Evolutionary conservation across 2,797 vertebrate genomes (phyloP).

Genomic region (Siniperca undulata): DNA sequence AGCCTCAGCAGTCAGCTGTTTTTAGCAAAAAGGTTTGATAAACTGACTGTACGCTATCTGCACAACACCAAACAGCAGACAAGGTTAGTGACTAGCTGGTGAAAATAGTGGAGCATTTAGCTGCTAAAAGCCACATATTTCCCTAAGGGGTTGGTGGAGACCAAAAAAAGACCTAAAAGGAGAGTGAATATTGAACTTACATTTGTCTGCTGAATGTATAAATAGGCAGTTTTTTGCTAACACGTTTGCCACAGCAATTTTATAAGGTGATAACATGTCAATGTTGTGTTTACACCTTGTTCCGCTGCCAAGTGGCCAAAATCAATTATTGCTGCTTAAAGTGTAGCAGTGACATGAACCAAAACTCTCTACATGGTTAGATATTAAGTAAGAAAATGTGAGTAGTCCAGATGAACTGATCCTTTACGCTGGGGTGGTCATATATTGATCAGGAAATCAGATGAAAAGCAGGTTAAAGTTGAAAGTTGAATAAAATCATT

Average conservation of each 20-base stretch:
- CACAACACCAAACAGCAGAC: neutral
- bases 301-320: neutral
- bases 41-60: neutral
- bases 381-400: neutral
- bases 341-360: neutral
- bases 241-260: neutral
- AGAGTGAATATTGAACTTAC: neutral
- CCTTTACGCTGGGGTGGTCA: neutral
- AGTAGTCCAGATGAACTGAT: neutral
- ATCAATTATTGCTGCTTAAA: neutral
- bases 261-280: no score
- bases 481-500: neutral
- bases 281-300: neutral
- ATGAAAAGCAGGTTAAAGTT: conserved; percentile 7
- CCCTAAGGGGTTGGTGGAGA: neutral
- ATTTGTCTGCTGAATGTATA: neutral
- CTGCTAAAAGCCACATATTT: neutral
- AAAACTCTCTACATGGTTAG: conserved; percentile 9
- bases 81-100: neutral
- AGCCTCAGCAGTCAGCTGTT: neutral
- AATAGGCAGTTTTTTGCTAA: neutral
- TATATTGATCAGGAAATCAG: neutral
- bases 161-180: conserved; percentile 5
- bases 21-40: conserved; percentile 3
- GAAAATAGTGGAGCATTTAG: neutral